These are phyloP conservation scores for Thunnus thynnus DNA, from an alignment of 2,113 vertebrate species.

Conservation along the genomic window DNA sequence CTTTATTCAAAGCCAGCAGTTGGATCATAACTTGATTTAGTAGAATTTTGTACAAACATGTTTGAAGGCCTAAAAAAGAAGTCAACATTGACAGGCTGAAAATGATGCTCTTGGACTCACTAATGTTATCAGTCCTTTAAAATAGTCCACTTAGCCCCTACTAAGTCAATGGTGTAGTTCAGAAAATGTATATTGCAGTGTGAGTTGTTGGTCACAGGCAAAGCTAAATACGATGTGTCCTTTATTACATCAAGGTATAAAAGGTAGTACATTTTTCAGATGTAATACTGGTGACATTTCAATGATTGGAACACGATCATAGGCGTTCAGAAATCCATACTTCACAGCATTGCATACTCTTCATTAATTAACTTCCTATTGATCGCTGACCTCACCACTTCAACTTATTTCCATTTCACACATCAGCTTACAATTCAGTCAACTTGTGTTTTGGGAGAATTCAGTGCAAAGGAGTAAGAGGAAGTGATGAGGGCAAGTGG, in stretches of 20 bases:
- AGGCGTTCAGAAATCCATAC: conserved; percentile 82
- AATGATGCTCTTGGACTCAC: neutral
- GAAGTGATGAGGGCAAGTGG: conserved; percentile 46
- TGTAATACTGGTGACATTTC: conserved; percentile 71
- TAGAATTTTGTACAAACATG: neutral
- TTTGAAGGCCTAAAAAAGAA: neutral
- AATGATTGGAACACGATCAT: conserved; percentile 73
- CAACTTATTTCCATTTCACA: conserved; percentile 76
- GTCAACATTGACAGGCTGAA: neutral
- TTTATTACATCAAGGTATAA: conserved; percentile 52
- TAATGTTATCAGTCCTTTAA: conserved; percentile 18
- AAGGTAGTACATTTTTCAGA: conserved; percentile 41
- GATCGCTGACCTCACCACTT: conserved; percentile 79
- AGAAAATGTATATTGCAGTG: neutral
- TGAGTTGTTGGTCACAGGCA: conserved; percentile 14
- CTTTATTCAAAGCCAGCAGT: conserved; percentile 8
- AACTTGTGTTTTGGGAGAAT: conserved; percentile 43
- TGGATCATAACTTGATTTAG: neutral
- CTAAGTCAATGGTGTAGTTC: neutral
- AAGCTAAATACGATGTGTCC: conserved; percentile 22
- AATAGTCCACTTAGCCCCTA: too few relatives aligned
- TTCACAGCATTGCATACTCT: conserved; percentile 75
- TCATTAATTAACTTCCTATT: conserved; percentile 86
- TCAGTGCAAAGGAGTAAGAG: conserved; percentile 1
- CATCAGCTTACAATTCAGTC: conserved; percentile 57